Percentiles rank a stretch among this genome's conserved stretches.
phyloP scores from a whole-genome alignment of 2,113 vertebrate species.

The Pollimyrus isidori region DNA sequence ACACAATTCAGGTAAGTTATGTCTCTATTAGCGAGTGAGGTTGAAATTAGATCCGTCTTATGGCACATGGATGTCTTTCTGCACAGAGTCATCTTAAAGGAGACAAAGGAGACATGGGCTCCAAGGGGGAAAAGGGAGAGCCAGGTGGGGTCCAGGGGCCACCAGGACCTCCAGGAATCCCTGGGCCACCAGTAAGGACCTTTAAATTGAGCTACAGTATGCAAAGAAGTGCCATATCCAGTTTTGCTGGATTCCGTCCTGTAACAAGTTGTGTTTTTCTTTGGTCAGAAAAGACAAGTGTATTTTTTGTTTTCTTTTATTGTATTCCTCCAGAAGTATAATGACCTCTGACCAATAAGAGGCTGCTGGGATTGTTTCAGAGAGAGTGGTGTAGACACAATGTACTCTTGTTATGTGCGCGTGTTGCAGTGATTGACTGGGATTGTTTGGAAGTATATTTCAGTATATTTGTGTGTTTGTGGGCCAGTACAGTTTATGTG shows the following conservation, averaged over 20 bases:
- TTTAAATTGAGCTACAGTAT: not conserved
- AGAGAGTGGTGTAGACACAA: too few species aligned
- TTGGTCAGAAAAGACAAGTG: not conserved
- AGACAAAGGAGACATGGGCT: slow-evolving; percentile 54
- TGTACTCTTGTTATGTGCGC: too few species aligned
- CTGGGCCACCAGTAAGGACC: slow-evolving; percentile 52
- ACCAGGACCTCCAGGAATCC: slow-evolving; percentile 50
- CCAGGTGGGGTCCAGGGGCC: slow-evolving; percentile 44
- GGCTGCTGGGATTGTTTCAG: too few species aligned
- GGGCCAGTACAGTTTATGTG: too few species aligned
- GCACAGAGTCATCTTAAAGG: slow-evolving; percentile 65
- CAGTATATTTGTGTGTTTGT: too few species aligned
- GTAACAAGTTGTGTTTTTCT: not conserved
- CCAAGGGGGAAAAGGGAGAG: slow-evolving; percentile 63
- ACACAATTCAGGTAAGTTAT: slow-evolving; percentile 45
- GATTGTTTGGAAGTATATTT: too few species aligned
- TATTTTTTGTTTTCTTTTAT: not conserved
- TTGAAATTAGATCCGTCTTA: not conserved
- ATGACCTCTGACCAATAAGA: not conserved
- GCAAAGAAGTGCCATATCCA: not conserved
- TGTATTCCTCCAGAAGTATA: not conserved
- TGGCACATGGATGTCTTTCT: not conserved
- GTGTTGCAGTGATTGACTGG: too few species aligned
- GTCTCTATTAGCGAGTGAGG: not conserved
- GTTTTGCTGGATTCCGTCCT: not conserved